Base-by-base conservation (phyloP, 1,140 invertebrate species). In the Eriocheir sinensis region DNA sequence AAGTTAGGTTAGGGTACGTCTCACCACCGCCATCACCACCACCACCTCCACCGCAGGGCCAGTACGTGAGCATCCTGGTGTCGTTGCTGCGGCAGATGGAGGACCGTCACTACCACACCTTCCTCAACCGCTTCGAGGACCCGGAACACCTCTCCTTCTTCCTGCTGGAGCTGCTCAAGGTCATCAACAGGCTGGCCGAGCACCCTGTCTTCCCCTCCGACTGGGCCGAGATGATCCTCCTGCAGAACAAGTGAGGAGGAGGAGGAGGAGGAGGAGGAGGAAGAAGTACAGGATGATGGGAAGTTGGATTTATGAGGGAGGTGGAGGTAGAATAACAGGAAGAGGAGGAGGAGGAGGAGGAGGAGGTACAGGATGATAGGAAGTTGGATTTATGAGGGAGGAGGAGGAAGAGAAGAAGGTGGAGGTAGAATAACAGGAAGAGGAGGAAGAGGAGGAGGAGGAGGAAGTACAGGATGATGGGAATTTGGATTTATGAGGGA, bases 221-320 rank as follows among this genome's bases (percentile, higher is more conserved):
- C 96, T 99, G 99, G 99, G 98, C 98, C 96, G 99, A 99, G 96
- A 99, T 99, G 99, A 98, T 99, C 93, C 98, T 99, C 97, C 97
- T 99, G 38, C 99, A 99, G 97, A 99, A 99, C 96, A 98, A 97
- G 97, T 97, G 95, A 95, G 93, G 86, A 38, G n/a, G 21, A 80
- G 44, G 34, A 0, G 12, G n/a, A 30, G 38, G 3, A 27, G 81
- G 81, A 15, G 32, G 81, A 30, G 38, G 81, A 40, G 81, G 81
- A 27, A 12, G 32, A 27, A 2, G n/a, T 9, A 85, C 2, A 40
- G 81, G 81, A 40, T 4, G n/a, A 15, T 15, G 60, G 60, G 60
- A n/a, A n/a, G n/a, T n/a, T 72, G 60, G 12, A 15, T 48, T 48
- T 30, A 27, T 32, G 80, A 12, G 80, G 3, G 80, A 2, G 30